phyloP scores from a whole-genome alignment of 2,888 invertebrate species.

The Mycalesis mineus region DNA sequence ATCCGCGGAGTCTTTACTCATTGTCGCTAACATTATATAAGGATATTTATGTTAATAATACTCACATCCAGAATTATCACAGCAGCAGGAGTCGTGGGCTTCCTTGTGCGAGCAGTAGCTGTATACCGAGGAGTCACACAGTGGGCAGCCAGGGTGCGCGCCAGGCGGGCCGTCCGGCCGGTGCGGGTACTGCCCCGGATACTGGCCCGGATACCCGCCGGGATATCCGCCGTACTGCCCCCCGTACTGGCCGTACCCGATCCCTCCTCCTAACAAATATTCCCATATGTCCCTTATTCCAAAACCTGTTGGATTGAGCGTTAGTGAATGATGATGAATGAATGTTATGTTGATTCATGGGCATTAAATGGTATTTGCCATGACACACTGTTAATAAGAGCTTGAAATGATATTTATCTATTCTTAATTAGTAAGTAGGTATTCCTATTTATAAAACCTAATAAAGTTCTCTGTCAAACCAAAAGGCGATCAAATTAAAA shows the following conservation, averaged over 20 bases:
- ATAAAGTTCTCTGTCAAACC: no score
- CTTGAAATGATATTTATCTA: no score
- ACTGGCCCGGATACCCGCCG: slow-evolving; percentile 33
- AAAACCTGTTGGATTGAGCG: slow-evolving; percentile 62
- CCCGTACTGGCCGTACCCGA: slow-evolving; percentile 43
- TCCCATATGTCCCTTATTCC: slow-evolving; percentile 69
- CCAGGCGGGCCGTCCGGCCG: slow-evolving; percentile 59
- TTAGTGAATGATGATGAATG: slow-evolving; percentile 36
- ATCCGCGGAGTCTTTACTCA: no score
- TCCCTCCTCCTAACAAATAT: slow-evolving; percentile 65
- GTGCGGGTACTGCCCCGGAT: slow-evolving; percentile 34
- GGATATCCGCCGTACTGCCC: slow-evolving; percentile 34
- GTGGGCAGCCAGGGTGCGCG: slow-evolving; percentile 79
- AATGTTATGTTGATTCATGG: slow-evolving; percentile 1
- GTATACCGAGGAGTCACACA: slow-evolving; percentile 87
- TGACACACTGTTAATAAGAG: no score
- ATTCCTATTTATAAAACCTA: no score
- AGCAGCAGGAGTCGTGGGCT: slow-evolving; percentile 87
- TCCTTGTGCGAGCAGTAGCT: slow-evolving; percentile 86
- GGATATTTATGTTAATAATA: slow-evolving; percentile 36
- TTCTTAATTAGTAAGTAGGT: no score
- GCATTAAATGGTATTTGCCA: no score
- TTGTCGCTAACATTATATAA: no score
- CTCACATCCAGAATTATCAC: slow-evolving; percentile 74
- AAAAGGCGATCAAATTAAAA: no score